Conservation (phyloP, 1,140 invertebrate species). For the Linepithema humile region DNA sequence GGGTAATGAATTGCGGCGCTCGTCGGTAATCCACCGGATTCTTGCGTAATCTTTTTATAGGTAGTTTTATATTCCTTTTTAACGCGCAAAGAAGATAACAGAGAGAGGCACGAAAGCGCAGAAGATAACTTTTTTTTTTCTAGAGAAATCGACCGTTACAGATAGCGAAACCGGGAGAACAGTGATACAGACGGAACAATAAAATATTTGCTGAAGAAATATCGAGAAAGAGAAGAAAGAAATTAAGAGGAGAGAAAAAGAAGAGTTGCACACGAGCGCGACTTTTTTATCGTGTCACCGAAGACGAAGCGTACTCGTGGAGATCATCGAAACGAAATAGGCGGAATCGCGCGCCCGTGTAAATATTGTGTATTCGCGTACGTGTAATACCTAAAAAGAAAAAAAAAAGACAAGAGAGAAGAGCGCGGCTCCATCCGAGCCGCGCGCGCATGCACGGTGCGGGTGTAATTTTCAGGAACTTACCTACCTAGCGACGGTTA, state of each 20-base stretch:
- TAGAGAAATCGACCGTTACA: neutral
- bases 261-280: neutral
- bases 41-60: conserved; percentile 67
- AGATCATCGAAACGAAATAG: conserved; percentile 9
- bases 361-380: conserved; percentile 49
- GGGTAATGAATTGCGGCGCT: neutral
- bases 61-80: conserved; percentile 75
- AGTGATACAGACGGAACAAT: neutral
- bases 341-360: neutral
- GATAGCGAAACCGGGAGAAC: neutral
- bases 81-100: conserved; percentile 29
- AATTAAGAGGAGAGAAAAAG: neutral
- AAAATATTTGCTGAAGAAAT: neutral
- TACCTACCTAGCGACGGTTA: conserved; percentile 73
- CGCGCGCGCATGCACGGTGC: neutral
- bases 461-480: conserved; percentile 36
- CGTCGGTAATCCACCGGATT: conserved; percentile 31
- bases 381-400: conserved; percentile 22
- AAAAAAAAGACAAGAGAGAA: neutral
- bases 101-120: neutral
- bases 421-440: neutral
- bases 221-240: neutral
- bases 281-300: conserved; percentile 24
- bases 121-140: conserved; percentile 17
- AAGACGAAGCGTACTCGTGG: neutral